Evolutionary conservation across 1,140 invertebrate genomes (phyloP), one percentile per base, ranked within the genome.

Genomic region (Saccostrea echinata): DNA sequence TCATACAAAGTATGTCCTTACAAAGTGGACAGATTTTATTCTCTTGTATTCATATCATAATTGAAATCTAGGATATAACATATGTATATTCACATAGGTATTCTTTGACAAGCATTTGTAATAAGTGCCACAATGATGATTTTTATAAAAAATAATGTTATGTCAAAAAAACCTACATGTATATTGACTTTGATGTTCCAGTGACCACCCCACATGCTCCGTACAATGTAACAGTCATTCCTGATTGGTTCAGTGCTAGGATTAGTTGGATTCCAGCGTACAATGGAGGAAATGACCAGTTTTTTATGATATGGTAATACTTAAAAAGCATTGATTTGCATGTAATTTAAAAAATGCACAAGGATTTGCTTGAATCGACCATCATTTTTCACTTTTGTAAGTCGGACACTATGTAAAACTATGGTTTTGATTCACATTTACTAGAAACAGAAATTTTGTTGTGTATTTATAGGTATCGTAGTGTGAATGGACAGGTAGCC

Each of bases 121-220:
- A 43, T 43, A 43, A 43, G 43, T 43, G 4, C 43, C 9, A 43
- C 43, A 43, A 43, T 43, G 9, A 43, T 43, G n/a, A 43, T 43
- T 2, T 43, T 43, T 43, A 3, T 43, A 43, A 43, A 43, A 43
- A 43, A 43, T 43, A 3, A 43, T 43, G 1, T 43, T 43, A 43
- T 43, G 43, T 43, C 43, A 43, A 43, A 43, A n/a, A 43, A 9
- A 43, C 43, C 35, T 43, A 43, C 6, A 1, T 2, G 4, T 43
- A 43, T 43, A 43, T 43, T 43, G 43, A 0, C 43, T n/a, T 11
- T 83, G 6, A 18, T 52, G 35, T 92, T 93, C 43, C 92, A 95
- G 98, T 98, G 85, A 99, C 98, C 3, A 98, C 98, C 93, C 98
- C 98, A 6, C 98, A 99, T 95, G 98, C 98, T 52, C 98, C 98